Evolutionary conservation across 2,888 invertebrate genomes (phyloP).

Genomic region (Orthosia gothica): DNA sequence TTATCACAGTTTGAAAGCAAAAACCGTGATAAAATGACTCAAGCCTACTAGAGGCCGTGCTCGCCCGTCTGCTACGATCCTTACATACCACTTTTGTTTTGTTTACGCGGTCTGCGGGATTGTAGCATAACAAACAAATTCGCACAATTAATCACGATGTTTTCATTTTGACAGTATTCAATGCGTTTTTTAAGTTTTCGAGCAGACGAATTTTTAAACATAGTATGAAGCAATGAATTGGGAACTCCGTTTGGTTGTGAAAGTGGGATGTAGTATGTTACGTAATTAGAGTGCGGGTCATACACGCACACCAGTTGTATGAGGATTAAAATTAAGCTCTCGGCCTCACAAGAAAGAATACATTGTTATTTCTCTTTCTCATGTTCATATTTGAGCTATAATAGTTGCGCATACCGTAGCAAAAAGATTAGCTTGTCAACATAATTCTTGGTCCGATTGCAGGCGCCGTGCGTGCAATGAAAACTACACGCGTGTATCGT

Average conservation of each 20-base stretch:
- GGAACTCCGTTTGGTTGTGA: too few species aligned
- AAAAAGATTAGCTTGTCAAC: neutral
- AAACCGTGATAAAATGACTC: too few species aligned
- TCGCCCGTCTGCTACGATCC: neutral
- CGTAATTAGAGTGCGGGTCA: neutral
- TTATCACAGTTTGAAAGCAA: too few species aligned
- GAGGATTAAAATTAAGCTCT: neutral
- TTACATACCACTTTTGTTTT: neutral
- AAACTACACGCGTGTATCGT: neutral
- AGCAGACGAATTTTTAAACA: too few species aligned
- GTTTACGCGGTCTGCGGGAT: too few species aligned
- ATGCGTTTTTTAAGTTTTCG: neutral
- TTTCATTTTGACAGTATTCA: neutral
- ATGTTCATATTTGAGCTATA: neutral
- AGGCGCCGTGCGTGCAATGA: constrained; percentile 4
- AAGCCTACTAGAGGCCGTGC: too few species aligned
- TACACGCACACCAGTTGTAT: neutral
- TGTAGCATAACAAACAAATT: too few species aligned
- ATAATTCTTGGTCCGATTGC: constrained; percentile 2
- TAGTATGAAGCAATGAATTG: too few species aligned
- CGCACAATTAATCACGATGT: too few species aligned
- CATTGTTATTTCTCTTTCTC: neutral
- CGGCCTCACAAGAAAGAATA: neutral
- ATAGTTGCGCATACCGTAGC: neutral
- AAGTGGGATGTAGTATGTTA: too few species aligned